A percentile compares a stretch with the other conserved stretches of the same genome.
Evolutionary conservation across 2,888 invertebrate genomes (phyloP).

Genomic region (Lamellibrachia satsuma): DNA sequence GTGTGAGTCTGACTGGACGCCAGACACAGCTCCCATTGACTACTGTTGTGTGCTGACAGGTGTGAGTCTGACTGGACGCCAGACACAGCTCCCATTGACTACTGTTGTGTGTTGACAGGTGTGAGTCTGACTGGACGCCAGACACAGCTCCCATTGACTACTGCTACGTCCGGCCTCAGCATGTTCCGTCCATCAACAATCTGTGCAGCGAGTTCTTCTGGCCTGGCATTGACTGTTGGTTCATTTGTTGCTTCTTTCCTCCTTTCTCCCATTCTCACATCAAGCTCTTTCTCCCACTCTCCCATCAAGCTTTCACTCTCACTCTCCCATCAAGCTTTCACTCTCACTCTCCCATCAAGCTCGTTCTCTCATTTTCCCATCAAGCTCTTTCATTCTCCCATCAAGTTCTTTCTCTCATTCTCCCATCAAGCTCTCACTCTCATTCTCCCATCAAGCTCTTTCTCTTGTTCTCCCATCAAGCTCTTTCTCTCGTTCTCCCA

Average conservation of each 20-base stretch:
- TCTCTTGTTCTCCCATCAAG: no score
- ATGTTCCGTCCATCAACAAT: constrained; percentile 86
- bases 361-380: no score
- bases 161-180: constrained; percentile 86
- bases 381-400: no score
- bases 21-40: no score
- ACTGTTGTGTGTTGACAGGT: constrained; percentile 44
- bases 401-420: no score
- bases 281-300: not conserved
- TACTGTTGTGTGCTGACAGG: not conserved
- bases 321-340: no score
- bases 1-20: not conserved
- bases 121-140: constrained; percentile 65
- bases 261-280: not conserved
- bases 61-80: not conserved
- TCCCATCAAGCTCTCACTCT: no score
- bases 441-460: no score
- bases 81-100: not conserved
- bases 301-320: no score
- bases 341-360: no score
- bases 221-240: constrained; percentile 87
- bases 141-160: constrained; percentile 78
- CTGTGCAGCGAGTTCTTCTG: constrained; percentile 87
- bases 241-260: not conserved
- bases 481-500: no score